These are phyloP conservation scores for Anas bernieri DNA, from an alignment of 2,797 vertebrate genomes.

Conservation along the genomic window DNA sequence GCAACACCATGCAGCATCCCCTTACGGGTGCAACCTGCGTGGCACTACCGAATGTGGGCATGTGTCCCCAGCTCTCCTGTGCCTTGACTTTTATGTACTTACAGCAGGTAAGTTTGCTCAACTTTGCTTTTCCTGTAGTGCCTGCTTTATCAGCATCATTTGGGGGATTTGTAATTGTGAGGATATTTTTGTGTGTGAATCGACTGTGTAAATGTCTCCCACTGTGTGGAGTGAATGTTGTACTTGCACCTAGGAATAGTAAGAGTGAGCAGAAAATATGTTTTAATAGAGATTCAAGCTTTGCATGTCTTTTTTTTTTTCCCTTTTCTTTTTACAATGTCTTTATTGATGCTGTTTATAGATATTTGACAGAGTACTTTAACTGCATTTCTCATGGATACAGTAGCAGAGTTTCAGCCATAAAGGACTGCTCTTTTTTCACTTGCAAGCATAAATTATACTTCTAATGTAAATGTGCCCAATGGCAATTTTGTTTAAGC, in stretches of 20 bases:
- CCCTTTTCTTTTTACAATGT: neutral
- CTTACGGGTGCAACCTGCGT: conserved; percentile 93
- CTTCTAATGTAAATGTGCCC: conserved; percentile 51
- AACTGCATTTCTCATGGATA: conserved; percentile 24
- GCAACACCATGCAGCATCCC: conserved; percentile 93
- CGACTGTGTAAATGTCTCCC: conserved; percentile 41
- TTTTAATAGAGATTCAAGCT: neutral
- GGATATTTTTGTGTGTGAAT: conserved; percentile 35
- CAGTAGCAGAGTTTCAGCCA: conserved; percentile 68
- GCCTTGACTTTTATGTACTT: conserved; percentile 98
- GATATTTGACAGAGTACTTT: conserved; percentile 56
- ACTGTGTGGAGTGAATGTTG: neutral
- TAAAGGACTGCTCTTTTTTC: conserved; percentile 63
- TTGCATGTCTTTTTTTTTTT: neutral
- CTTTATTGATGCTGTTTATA: conserved; percentile 14
- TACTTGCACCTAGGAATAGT: conserved; percentile 20
- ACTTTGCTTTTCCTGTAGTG: conserved; percentile 52
- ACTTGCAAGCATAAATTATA: conserved; percentile 69
- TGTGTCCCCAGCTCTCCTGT: conserved; percentile 96
- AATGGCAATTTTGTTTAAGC: conserved; percentile 43
- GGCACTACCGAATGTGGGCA: conserved; percentile 92
- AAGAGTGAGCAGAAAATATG: conserved; percentile 35
- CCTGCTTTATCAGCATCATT: conserved; percentile 49
- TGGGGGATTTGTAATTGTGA: conserved; percentile 27
- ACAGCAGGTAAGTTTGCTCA: conserved; percentile 90